Evolutionary conservation across 2,888 invertebrate species (phyloP).

Genomic region (Stenodema calcarata): DNA sequence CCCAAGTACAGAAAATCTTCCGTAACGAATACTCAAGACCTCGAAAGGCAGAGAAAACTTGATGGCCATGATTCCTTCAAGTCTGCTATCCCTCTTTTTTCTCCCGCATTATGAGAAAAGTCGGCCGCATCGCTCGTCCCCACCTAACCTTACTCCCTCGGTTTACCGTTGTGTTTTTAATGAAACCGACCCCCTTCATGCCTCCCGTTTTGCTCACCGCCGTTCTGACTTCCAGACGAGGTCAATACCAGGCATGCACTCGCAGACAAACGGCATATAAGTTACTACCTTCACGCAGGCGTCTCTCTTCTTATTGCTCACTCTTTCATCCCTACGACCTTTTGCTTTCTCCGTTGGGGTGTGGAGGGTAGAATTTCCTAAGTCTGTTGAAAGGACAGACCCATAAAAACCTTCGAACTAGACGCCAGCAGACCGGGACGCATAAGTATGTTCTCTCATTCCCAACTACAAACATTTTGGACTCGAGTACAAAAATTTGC

Average conservation of each 20-base stretch:
- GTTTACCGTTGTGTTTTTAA: slow-evolving; percentile 17
- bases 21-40: too few relatives aligned
- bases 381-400: neutral
- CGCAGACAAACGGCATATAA: slow-evolving; percentile 24
- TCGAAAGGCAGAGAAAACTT: too few relatives aligned
- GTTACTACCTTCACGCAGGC: slow-evolving; percentile 19
- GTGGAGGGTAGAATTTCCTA: neutral
- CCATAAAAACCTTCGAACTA: too few relatives aligned
- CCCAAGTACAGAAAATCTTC: too few relatives aligned
- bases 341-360: neutral
- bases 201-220: neutral
- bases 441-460: too few relatives aligned
- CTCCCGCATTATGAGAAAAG: slow-evolving; percentile 12
- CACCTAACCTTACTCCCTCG: neutral
- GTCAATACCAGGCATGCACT: slow-evolving; percentile 16
- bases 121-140: neutral
- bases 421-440: too few relatives aligned
- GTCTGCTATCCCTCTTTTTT: neutral
- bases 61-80: neutral
- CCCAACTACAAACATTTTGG: too few relatives aligned
- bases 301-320: neutral
- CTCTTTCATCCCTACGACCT: neutral
- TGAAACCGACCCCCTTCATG: neutral
- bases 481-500: too few relatives aligned
- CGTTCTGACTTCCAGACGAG: neutral